A percentile compares a stretch with the other conserved stretches of the same genome.
Conservation (phyloP, 2,888 invertebrate species). For the Syritta pipiens region DNA sequence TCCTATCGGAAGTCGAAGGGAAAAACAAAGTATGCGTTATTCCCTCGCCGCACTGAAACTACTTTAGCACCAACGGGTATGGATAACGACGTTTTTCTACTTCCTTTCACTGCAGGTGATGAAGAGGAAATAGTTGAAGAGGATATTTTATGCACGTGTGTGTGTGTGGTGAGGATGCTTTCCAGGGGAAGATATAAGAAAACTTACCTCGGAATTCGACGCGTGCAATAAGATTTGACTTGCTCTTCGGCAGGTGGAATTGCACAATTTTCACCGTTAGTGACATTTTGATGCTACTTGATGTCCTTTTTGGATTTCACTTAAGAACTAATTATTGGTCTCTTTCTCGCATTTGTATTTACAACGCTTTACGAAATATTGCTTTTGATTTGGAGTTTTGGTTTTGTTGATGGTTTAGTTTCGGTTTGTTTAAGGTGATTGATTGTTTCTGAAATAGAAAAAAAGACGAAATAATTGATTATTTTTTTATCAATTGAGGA, state of each 20-base stretch:
- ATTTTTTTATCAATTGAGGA: too few species aligned
- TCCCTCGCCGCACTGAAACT: background rate
- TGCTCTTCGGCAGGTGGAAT: slow-evolving; percentile 85
- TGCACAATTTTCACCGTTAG: slow-evolving; percentile 84
- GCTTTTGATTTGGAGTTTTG: slow-evolving; percentile 17
- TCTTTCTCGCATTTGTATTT: background rate
- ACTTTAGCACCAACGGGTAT: background rate
- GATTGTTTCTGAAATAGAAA: too few species aligned
- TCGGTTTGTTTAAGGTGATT: too few species aligned
- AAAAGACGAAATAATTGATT: too few species aligned
- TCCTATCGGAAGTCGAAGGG: background rate
- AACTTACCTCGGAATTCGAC: slow-evolving; percentile 88
- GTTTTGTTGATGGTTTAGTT: background rate
- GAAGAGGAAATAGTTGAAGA: too few species aligned
- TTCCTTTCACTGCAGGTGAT: too few species aligned
- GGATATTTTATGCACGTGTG: too few species aligned
- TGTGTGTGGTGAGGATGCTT: too few species aligned
- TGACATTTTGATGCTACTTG: slow-evolving; percentile 81
- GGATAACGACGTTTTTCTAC: too few species aligned
- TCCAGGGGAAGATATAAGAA: background rate
- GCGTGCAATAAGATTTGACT: slow-evolving; percentile 84
- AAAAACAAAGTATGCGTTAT: background rate
- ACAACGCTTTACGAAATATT: slow-evolving; percentile 29
- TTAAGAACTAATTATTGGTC: slow-evolving; percentile 37
- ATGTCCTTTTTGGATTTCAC: background rate